Percentiles rank a stretch among this genome's conserved stretches.
These are phyloP conservation scores for Lophochroa leadbeateri DNA, from an alignment of 2,113 vertebrate genomes.

Conservation along the genomic window DNA sequence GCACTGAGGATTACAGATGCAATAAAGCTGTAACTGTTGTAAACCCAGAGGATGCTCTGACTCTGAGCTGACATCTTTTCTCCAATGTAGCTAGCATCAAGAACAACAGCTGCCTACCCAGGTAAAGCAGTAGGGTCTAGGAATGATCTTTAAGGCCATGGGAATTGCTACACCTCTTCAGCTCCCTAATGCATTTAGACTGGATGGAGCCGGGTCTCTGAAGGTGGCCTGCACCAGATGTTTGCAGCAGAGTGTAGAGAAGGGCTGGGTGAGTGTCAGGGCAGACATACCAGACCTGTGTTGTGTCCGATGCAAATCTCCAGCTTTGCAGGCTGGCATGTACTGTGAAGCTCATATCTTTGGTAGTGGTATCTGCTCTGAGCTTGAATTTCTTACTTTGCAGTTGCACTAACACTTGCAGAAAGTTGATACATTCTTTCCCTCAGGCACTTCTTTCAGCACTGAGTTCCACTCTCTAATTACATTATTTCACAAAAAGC, in stretches of 20 bases:
- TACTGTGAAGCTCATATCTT: background rate
- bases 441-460: background rate
- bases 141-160: background rate
- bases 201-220: background rate
- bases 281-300: fast-evolving
- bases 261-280: background rate
- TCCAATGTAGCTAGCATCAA: background rate
- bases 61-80: background rate
- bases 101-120: background rate
- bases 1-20: background rate
- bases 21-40: background rate
- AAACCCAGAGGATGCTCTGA: background rate
- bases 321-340: background rate
- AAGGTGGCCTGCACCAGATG: background rate
- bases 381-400: background rate
- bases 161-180: background rate
- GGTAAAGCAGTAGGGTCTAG: background rate
- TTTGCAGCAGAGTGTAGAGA: background rate
- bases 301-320: fast-evolving
- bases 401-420: background rate
- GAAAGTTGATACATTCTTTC: background rate
- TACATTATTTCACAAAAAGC: background rate
- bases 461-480: background rate
- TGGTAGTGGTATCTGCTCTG: background rate
- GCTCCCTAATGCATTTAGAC: background rate